Conservation (phyloP, 2,797 vertebrate genomes). For the Peromyscus melanophrys region DNA sequence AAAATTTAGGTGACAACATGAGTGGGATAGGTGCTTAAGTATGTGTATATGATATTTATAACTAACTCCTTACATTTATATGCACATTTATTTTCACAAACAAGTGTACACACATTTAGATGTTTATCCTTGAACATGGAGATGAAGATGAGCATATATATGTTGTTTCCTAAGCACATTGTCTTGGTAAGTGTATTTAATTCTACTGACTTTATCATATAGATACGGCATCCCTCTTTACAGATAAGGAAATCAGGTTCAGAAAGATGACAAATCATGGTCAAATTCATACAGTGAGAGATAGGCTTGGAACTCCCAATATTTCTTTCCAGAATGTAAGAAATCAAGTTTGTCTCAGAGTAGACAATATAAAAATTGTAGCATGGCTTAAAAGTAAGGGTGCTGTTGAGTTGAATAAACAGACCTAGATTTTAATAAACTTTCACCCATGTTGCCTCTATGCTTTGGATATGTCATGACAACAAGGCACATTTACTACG, state of each 20-base stretch:
- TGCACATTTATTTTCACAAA: not conserved
- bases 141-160: not conserved
- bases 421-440: not conserved
- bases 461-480: not conserved
- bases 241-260: not conserved
- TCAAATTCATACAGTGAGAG: not conserved
- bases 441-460: not conserved
- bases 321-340: not conserved
- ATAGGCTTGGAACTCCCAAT: not conserved
- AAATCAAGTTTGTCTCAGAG: not conserved
- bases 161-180: constrained; percentile 17
- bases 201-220: not conserved
- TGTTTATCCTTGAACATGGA: not conserved
- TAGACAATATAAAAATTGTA: not conserved
- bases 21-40: not conserved
- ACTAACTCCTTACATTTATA: not conserved
- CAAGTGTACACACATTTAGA: not conserved
- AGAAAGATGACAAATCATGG: constrained; percentile 42
- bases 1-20: not conserved
- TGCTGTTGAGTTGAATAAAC: not conserved
- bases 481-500: not conserved
- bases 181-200: constrained; percentile 48
- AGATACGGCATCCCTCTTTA: not conserved
- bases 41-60: not conserved
- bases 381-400: not conserved